Evolutionary conservation across 1,140 invertebrate species (phyloP), one percentile per base, ranked within the genome.

Genomic region (Brachionus plicatilis): DNA sequence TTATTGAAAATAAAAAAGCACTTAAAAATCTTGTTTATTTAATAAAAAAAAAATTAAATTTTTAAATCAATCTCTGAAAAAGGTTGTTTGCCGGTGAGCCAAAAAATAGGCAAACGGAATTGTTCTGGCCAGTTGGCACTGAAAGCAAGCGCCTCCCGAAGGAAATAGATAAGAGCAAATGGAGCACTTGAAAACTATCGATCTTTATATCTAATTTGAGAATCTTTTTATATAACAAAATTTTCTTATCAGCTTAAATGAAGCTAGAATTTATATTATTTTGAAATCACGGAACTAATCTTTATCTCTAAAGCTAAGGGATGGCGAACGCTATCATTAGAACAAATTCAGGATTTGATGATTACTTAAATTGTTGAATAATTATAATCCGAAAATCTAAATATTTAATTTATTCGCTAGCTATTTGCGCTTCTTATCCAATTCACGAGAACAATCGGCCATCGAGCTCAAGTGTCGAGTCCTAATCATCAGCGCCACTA

Each of bases 311-410:
- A 33, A 29, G 27, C 33, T 33, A 0, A 29, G 5, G 14, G 66
- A 68, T 68, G 66, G 27, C 33, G 14, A 68, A 68, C 33, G 66
- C 66, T 68, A 33, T 68, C 66, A 68, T 68, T 68, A 68, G 66
- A 68, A 68, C 27, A 33, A 33, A 68, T 33, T 68, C 27, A 68
- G 33, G 27, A 33, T 29, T 33, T 68, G 66, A 68, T 68, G 66
- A 68, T 68, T 68, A 68, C 66, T 68, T 68, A 68, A 68, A 14
- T 68, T 68, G 33, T 68, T 68, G 66, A 68, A 33, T 68, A 68
- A 68, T 68, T 33, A 68, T 68, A 60, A 60, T 60, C 53, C 53
- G 53, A 60, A 60, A 60, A 60, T 60, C 53, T 60, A 60, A 60
- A 60, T 60, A 60, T 60, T 60, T 60, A 60, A 60, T 60, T 20